Percentiles rank a stretch among this genome's conserved stretches.
Conservation (phyloP, 2,888 invertebrate genomes). For the Merodon equestris region DNA sequence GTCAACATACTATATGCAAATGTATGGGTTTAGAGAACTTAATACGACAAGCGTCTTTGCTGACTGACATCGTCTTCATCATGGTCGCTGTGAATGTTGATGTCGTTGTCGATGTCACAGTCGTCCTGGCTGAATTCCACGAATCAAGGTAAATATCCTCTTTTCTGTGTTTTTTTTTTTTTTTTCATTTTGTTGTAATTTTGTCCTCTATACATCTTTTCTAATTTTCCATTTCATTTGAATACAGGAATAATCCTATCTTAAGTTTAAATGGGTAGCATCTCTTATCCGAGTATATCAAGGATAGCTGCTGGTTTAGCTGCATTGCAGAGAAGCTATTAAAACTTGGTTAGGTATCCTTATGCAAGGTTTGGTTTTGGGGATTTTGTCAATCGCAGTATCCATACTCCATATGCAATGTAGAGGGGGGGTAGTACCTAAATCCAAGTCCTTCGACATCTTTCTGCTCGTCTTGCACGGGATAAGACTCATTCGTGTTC, state of each 20-base stretch:
- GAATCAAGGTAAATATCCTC: constrained; percentile 67
- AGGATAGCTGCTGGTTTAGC: constrained; percentile 53
- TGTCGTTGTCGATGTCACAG: not conserved
- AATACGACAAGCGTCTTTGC: constrained; percentile 41
- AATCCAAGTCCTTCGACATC: too few relatives aligned
- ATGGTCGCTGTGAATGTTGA: too few relatives aligned
- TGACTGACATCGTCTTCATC: not conserved
- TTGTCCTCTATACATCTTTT: constrained; percentile 65
- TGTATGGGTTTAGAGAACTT: constrained; percentile 36
- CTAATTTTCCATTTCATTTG: constrained; percentile 69
- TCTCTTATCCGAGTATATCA: constrained; percentile 64
- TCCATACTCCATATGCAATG: too few relatives aligned
- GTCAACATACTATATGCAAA: too few relatives aligned
- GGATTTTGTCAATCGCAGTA: constrained; percentile 62
- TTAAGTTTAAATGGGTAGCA: constrained; percentile 68
- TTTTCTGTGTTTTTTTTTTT: constrained; percentile 38
- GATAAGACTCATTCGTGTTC: too few relatives aligned
- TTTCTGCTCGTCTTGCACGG: too few relatives aligned
- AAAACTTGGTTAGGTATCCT: constrained; percentile 64
- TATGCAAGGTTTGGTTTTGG: constrained; percentile 67
- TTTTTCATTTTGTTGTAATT: constrained; percentile 46
- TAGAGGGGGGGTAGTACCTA: too few relatives aligned
- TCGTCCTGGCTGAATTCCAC: constrained; percentile 64
- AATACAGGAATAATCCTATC: constrained; percentile 68
- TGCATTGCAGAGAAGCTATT: constrained; percentile 60